These are phyloP conservation scores for Parnassius orleans DNA, from an alignment of 2,888 invertebrate species.

Conservation along the genomic window DNA sequence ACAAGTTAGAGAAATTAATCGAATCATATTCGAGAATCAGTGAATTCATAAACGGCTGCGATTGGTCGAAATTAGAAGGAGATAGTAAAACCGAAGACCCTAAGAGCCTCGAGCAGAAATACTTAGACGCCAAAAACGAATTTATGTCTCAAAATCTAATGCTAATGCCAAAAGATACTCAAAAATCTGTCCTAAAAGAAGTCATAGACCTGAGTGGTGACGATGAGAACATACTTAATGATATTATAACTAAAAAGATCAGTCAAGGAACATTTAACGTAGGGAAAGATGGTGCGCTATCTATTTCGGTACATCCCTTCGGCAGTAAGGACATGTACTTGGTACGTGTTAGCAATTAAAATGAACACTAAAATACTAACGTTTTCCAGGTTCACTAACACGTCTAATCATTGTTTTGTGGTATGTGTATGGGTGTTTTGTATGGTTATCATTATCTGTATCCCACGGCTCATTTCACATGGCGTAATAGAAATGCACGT, in stretches of 20 bases:
- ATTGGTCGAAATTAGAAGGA: slow-evolving; percentile 65
- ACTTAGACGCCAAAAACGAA: slow-evolving; percentile 73
- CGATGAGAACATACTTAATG: slow-evolving; percentile 54
- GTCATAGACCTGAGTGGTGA: slow-evolving; percentile 71
- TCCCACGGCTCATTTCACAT: neutral
- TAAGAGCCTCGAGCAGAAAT: slow-evolving; percentile 65
- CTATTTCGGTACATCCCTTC: slow-evolving; percentile 67
- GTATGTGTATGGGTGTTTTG: slow-evolving; percentile 30
- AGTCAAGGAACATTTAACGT: slow-evolving; percentile 63
- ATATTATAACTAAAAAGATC: slow-evolving; percentile 62
- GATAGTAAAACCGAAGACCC: slow-evolving; percentile 60
- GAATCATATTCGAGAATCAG: slow-evolving; percentile 73
- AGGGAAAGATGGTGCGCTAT: slow-evolving; percentile 70
- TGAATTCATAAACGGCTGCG: slow-evolving; percentile 75
- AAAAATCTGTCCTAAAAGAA: slow-evolving; percentile 59
- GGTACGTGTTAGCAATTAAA: slow-evolving; percentile 54
- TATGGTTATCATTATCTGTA: neutral
- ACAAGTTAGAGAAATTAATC: slow-evolving; percentile 65
- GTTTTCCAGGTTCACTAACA: slow-evolving; percentile 34
- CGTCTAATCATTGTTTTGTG: slow-evolving; percentile 29
- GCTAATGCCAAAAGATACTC: slow-evolving; percentile 65
- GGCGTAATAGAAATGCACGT: slow-evolving; percentile 3
- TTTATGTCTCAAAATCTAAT: slow-evolving; percentile 73
- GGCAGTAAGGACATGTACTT: slow-evolving; percentile 49
- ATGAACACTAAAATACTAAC: slow-evolving; percentile 30